Evolutionary conservation across 1,140 invertebrate genomes (phyloP).

Genomic region (Drosophila ercepeae): DNA sequence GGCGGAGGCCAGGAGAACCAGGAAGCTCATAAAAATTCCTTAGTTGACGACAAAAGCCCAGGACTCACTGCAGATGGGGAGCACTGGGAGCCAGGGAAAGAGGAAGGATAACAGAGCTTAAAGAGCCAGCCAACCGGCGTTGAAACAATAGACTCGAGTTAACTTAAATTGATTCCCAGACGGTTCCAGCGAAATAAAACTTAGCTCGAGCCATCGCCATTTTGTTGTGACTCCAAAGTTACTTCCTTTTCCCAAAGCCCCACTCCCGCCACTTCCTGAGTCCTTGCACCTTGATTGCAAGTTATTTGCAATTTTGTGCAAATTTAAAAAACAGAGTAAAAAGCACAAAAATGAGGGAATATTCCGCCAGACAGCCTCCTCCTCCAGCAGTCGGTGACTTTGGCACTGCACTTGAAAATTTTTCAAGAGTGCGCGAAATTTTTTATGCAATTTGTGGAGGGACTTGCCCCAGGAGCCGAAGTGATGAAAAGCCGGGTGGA

Average conservation of each 20-base stretch:
- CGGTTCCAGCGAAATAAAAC: slow-evolving; percentile 61
- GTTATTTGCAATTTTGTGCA: slow-evolving; percentile 80
- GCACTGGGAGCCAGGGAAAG: background rate
- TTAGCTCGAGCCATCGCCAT: slow-evolving; percentile 23
- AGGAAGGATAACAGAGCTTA: slow-evolving; percentile 28
- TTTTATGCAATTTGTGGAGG: slow-evolving; percentile 65
- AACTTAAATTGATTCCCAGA: slow-evolving; percentile 81
- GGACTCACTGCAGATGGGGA: background rate
- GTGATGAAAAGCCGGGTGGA: background rate
- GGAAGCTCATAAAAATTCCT: slow-evolving; percentile 79
- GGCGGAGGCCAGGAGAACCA: slow-evolving; percentile 14
- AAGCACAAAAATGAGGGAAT: slow-evolving; percentile 22
- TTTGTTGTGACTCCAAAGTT: slow-evolving; percentile 58
- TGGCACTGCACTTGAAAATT: slow-evolving; percentile 73
- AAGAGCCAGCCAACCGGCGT: slow-evolving; percentile 51
- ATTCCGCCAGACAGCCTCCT: slow-evolving; percentile 16
- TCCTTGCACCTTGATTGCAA: slow-evolving; percentile 74
- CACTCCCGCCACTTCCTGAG: background rate
- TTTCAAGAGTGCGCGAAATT: slow-evolving; percentile 64
- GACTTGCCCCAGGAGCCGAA: background rate
- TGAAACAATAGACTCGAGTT: slow-evolving; percentile 80
- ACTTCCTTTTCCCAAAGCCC: slow-evolving; percentile 8
- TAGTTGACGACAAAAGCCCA: slow-evolving; percentile 32
- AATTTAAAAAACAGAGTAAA: slow-evolving; percentile 47
- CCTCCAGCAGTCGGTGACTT: slow-evolving; percentile 13